Conservation (phyloP, 1,140 invertebrate species). For the Dendroctonus ponderosae region DNA sequence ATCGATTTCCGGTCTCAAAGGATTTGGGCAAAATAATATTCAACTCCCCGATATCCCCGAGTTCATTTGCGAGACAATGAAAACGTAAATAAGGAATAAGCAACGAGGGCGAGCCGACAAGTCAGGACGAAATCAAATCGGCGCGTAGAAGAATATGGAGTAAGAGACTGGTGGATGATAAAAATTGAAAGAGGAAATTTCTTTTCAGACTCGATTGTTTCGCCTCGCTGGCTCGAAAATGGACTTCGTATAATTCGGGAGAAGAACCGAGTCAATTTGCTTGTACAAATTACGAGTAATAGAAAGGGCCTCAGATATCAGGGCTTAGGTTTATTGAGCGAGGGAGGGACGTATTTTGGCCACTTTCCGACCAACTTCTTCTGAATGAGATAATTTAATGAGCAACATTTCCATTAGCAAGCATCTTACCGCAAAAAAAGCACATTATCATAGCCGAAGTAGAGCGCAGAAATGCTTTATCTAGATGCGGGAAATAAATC, state of each 20-base stretch:
- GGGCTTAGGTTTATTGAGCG: too few relatives aligned
- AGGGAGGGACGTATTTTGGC: too few relatives aligned
- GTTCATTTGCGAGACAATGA: constrained; percentile 45
- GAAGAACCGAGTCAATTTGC: constrained; percentile 24
- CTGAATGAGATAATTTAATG: too few relatives aligned
- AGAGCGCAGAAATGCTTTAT: too few relatives aligned
- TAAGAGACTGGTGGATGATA: constrained; percentile 47
- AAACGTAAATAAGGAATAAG: constrained; percentile 45
- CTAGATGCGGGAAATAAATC: too few relatives aligned
- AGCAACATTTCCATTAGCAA: too few relatives aligned
- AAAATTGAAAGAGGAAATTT: constrained; percentile 53
- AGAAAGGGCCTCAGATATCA: neutral
- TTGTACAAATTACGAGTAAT: constrained; percentile 20
- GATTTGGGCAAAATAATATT: too few relatives aligned
- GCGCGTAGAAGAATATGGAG: constrained; percentile 49
- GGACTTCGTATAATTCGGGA: constrained; percentile 33
- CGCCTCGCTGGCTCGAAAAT: constrained; percentile 42
- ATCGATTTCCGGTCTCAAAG: too few relatives aligned
- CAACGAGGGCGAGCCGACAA: constrained; percentile 37
- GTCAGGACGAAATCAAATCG: constrained; percentile 49
- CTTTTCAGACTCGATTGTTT: constrained; percentile 50
- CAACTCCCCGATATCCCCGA: constrained; percentile 24
- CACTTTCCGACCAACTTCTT: too few relatives aligned
- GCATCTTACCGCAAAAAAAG: too few relatives aligned
- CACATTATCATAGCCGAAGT: too few relatives aligned